Conservation (phyloP, 23 tunicate species). For the Styela plicata region DNA sequence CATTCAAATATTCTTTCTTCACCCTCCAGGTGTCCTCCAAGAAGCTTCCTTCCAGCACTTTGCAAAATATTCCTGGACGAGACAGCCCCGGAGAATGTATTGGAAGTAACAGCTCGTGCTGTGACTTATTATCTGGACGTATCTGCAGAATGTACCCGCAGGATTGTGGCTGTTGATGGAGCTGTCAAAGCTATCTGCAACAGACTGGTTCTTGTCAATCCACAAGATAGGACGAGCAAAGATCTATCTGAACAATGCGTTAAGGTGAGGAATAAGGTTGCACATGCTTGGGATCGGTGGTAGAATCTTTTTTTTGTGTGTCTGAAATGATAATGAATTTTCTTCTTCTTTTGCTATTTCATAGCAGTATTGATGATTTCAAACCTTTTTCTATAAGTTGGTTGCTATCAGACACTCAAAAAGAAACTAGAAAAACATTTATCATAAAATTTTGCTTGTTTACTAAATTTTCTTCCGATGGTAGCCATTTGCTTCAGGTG, state of each 20-base stretch:
- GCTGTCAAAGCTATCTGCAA: slow-evolving; percentile 94
- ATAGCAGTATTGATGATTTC: no score
- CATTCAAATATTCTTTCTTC: no score
- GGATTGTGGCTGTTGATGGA: slow-evolving; percentile 95
- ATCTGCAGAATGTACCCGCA: slow-evolving; percentile 91
- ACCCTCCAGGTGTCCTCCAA: slow-evolving; percentile 80
- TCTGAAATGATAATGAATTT: no score
- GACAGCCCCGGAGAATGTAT: slow-evolving; percentile 88
- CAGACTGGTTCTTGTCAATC: slow-evolving; percentile 56
- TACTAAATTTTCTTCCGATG: no score
- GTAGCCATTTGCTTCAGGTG: no score
- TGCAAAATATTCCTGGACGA: slow-evolving; percentile 94
- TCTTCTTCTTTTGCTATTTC: no score
- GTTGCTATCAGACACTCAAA: no score
- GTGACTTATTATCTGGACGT: slow-evolving; percentile 93
- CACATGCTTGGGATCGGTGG: no score
- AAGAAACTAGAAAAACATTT: no score
- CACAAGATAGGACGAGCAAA: slow-evolving; percentile 76
- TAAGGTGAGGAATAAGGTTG: slow-evolving; percentile 50
- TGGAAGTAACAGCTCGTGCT: slow-evolving; percentile 95
- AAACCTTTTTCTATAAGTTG: no score
- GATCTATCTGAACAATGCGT: slow-evolving; percentile 95
- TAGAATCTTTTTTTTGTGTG: no score
- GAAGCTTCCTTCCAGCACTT: slow-evolving; percentile 93
- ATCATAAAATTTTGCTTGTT: no score